These are phyloP conservation scores for Tapera naevia DNA, from an alignment of 2,797 vertebrate genomes.

Conservation along the genomic window DNA sequence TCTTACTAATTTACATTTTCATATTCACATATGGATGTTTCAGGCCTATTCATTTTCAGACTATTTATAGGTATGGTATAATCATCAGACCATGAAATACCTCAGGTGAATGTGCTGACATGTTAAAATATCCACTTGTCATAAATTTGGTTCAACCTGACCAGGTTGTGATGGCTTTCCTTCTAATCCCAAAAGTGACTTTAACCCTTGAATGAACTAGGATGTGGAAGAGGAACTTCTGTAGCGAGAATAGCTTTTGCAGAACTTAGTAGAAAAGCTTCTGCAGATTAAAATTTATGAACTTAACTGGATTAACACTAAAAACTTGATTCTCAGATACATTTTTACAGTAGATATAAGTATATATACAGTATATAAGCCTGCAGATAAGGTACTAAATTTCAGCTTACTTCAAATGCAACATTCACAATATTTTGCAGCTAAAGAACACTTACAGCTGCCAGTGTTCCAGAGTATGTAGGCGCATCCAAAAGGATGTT, in stretches of 20 bases:
- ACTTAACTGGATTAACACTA: neutral
- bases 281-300: neutral
- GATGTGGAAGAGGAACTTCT: neutral
- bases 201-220: neutral
- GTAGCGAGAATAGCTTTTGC: neutral
- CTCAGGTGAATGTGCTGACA: neutral
- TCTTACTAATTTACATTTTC: neutral
- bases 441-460: slow-evolving; percentile 79
- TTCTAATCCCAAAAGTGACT: neutral
- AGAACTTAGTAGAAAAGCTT: neutral
- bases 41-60: neutral
- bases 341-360: neutral
- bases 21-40: neutral
- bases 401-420: neutral
- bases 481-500: slow-evolving; percentile 88
- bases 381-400: neutral
- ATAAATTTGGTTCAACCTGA: neutral
- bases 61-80: neutral
- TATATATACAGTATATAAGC: neutral
- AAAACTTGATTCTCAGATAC: neutral
- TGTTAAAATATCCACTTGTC: neutral
- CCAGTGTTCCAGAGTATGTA: slow-evolving; percentile 87
- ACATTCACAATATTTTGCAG: neutral
- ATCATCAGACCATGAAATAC: neutral
- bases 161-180: neutral